phyloP scores from a whole-genome alignment of 2,888 invertebrate species.

The Cataglyphis cursor region DNA sequence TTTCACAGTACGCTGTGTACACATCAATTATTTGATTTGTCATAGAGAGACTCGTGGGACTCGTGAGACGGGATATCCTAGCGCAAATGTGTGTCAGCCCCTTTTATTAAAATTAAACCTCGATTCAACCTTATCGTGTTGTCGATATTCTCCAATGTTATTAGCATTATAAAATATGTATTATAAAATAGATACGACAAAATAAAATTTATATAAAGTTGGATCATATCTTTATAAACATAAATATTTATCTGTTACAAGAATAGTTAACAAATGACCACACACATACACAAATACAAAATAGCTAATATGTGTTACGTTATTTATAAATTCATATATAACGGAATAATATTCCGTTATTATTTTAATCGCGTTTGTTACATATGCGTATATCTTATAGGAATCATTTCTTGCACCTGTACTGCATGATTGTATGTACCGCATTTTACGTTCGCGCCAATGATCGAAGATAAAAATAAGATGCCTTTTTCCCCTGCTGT shows the following conservation, averaged over 20 bases:
- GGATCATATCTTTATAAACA: slow-evolving; percentile 10
- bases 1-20: slow-evolving; percentile 50
- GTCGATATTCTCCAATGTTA: slow-evolving; percentile 16
- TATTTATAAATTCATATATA: slow-evolving; percentile 16
- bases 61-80: slow-evolving; percentile 40
- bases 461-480: slow-evolving; percentile 47
- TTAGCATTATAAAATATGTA: background rate
- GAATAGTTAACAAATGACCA: background rate
- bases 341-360: slow-evolving; percentile 33
- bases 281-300: background rate
- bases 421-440: slow-evolving; percentile 15
- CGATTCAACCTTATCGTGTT: slow-evolving; percentile 20
- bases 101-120: slow-evolving; percentile 57
- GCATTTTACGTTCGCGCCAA: slow-evolving; percentile 24
- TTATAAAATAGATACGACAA: background rate
- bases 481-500: background rate
- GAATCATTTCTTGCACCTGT: slow-evolving; percentile 51
- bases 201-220: slow-evolving; percentile 1
- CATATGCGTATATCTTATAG: slow-evolving; percentile 11
- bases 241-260: background rate
- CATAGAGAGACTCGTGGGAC: slow-evolving; percentile 61
- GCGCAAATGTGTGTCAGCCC: slow-evolving; percentile 5
- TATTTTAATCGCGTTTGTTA: background rate
- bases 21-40: slow-evolving; percentile 60
- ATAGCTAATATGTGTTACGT: background rate